Base-by-base conservation (phyloP, 2,888 invertebrate genomes). In the Sisyra terminalis region DNA sequence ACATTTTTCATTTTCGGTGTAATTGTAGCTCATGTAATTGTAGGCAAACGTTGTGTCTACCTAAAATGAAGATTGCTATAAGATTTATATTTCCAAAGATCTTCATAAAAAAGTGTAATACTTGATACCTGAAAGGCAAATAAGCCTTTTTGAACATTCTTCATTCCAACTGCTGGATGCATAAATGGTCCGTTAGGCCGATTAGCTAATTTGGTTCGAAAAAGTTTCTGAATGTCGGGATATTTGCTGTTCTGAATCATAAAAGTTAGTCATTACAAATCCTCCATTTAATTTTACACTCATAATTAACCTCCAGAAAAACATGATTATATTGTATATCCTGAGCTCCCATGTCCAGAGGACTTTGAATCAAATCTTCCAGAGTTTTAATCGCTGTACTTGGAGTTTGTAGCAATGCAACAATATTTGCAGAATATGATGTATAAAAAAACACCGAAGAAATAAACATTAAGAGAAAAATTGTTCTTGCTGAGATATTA, bases 401-500 rank as follows among this genome's bases (percentile, higher is more conserved):
- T n/a, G 75, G 73, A 49, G 70, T 67, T 57, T 75, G 75, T 49
- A 75, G 58, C 45, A 75, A 60, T 9, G 71, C 69, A 47, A 75
- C 75, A 48, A 75, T 69, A 59, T 73, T 75, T 14, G 75, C 75
- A n/a, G 75, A 73, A 57, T 73, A 75, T 1, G 75, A 71, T 3
- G 75, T 75, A 54, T 72, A 75, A 29, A 69, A 54, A 56, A 75
- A 75, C 37, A 75, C 55, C 1, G 71, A 64, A 1, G 69, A 59
- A 39, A 71, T 56, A 50, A 73, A 65, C 39, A 70, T 65, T 42
- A 66, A 65, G 49, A 75, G 67, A 50, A 75, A 65, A 37, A 69
- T 65, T 46, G 71, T 56, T 7, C 75, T 64, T 1, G 65, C 66
- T 2, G 73, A 71, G 35, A 61, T 4, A 6, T 4, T 32, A 3